phyloP scores from a whole-genome alignment of 2,888 invertebrate species.

The Taphrorychus bicolor region DNA sequence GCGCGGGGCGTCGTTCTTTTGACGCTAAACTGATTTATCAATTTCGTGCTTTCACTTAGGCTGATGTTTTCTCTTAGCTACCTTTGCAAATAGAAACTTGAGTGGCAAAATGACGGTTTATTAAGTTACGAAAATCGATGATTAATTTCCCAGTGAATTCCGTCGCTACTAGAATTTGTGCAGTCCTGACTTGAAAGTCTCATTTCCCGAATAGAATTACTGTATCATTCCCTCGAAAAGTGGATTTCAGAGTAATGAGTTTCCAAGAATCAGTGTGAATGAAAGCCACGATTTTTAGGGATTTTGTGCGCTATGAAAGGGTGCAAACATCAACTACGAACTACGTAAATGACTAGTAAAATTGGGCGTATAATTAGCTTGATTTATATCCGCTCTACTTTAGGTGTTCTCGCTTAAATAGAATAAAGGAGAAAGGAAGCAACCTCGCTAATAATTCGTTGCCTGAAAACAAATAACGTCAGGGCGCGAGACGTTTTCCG shows the following conservation, averaged over 20 bases:
- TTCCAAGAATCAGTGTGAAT: no score
- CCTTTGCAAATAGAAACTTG: background rate
- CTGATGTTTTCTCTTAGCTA: background rate
- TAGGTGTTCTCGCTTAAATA: slow-evolving; percentile 1
- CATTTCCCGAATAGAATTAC: slow-evolving; percentile 1
- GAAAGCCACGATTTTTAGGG: no score
- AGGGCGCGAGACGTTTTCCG: slow-evolving; percentile 10
- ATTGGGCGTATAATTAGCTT: background rate
- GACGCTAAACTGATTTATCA: background rate
- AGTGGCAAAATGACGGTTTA: background rate
- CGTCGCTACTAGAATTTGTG: background rate
- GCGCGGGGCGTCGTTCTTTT: background rate
- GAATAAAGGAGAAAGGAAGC: background rate
- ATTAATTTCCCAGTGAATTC: background rate
- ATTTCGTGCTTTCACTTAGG: background rate
- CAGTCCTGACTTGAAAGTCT: background rate
- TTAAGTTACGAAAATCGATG: background rate
- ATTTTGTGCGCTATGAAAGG: background rate
- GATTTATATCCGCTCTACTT: slow-evolving; percentile 6
- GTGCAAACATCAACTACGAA: background rate
- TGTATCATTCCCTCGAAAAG: background rate
- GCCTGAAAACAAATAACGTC: slow-evolving; percentile 12
- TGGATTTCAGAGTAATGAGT: background rate
- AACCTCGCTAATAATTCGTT: background rate
- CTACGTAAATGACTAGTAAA: background rate